Evolutionary conservation across 2,797 vertebrate species (phyloP).

Genomic region (Danio aesculapii): DNA sequence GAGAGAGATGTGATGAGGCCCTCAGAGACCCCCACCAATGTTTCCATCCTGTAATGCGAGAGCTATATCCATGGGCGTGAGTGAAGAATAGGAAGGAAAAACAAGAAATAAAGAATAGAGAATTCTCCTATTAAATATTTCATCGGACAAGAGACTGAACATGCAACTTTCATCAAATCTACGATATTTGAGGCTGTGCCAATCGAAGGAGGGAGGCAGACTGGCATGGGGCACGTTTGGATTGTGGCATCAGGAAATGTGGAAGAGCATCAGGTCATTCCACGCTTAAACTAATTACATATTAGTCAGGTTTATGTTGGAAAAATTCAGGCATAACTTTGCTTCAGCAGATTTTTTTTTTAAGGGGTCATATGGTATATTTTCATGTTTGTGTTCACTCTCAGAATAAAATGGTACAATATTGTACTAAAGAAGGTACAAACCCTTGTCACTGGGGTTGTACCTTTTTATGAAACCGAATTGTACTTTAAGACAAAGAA

Average conservation of each 20-base stretch:
- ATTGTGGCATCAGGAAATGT: constrained; percentile 32
- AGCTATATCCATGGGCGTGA: constrained; percentile 37
- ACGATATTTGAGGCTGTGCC: constrained; percentile 52
- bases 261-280: background rate
- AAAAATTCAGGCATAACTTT: background rate
- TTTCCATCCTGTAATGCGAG: constrained; percentile 53
- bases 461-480: no score
- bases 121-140: constrained; percentile 60
- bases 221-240: constrained; percentile 17
- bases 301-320: background rate
- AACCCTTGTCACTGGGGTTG: no score
- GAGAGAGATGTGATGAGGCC: constrained; percentile 47
- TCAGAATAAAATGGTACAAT: no score
- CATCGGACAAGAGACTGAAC: constrained; percentile 50
- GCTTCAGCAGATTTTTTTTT: background rate
- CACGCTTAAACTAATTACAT: background rate
- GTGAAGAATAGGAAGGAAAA: constrained; percentile 38
- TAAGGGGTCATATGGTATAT: background rate
- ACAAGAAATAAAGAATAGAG: constrained; percentile 55
- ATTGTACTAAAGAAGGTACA: no score
- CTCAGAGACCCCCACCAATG: constrained; percentile 50
- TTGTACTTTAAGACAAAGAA: no score
- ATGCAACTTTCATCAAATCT: constrained; percentile 55
- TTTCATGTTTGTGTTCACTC: no score
- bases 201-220: constrained; percentile 26